A percentile compares a stretch with the other conserved stretches of the same genome.
Evolutionary conservation across 2,113 vertebrate genomes (phyloP).

Genomic region (Triplophysa dalaica): DNA sequence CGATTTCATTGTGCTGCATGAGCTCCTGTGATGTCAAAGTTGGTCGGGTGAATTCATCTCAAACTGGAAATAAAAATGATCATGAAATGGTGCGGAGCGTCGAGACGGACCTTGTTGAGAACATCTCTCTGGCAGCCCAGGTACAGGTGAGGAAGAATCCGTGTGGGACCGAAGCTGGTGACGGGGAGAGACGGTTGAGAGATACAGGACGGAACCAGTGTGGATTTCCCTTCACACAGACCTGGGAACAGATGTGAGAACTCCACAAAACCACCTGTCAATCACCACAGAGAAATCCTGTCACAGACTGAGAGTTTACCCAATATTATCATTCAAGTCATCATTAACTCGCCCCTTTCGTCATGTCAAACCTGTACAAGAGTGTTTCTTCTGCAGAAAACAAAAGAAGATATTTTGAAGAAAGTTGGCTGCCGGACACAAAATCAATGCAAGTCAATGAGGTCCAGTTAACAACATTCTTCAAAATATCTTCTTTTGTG

Average conservation of each 20-base stretch:
- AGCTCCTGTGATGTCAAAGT: conserved; percentile 76
- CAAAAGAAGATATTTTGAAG: too few relatives aligned
- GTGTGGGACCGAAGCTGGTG: conserved; percentile 84
- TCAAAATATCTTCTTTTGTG: too few relatives aligned
- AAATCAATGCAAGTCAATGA: too few relatives aligned
- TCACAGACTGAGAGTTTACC: too few relatives aligned
- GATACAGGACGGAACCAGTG: conserved; percentile 83
- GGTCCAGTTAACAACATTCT: too few relatives aligned
- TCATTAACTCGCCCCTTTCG: too few relatives aligned
- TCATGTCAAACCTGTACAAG: too few relatives aligned
- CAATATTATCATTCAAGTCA: too few relatives aligned
- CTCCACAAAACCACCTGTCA: conserved; percentile 86
- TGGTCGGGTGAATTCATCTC: too few relatives aligned
- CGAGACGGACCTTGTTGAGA: conserved; percentile 85
- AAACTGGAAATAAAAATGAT: too few relatives aligned
- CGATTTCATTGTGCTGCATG: conserved; percentile 94
- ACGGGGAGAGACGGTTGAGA: conserved; percentile 89
- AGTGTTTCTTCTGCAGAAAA: too few relatives aligned
- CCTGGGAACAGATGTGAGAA: conserved; percentile 90
- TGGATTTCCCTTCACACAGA: conserved; percentile 91
- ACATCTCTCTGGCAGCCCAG: conserved; percentile 95
- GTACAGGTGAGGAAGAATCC: conserved; percentile 94
- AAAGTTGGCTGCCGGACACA: too few relatives aligned
- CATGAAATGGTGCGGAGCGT: neutral
- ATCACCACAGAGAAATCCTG: neutral